These are phyloP conservation scores for Anticlea derivata DNA, from an alignment of 2,888 invertebrate species.

Conservation along the genomic window DNA sequence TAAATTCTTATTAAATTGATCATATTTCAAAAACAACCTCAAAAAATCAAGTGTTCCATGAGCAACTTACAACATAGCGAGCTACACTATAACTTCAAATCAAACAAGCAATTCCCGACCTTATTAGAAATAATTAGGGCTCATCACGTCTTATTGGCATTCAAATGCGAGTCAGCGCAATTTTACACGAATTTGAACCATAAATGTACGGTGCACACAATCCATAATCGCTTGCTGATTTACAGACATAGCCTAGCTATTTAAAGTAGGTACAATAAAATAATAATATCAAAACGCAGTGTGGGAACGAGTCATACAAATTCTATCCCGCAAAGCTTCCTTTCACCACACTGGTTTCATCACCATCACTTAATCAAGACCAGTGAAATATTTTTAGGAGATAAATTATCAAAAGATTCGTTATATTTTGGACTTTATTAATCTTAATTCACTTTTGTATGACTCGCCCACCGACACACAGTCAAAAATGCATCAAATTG, in stretches of 20 bases:
- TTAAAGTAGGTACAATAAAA: constrained; percentile 10
- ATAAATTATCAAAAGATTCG: no score
- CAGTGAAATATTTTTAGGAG: no score
- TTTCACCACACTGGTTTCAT: no score
- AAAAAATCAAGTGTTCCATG: constrained; percentile 19
- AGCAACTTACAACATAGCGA: constrained; percentile 30
- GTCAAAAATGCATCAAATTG: constrained; percentile 75
- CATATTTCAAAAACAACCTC: no score
- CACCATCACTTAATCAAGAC: no score
- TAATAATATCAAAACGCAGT: constrained; percentile 33
- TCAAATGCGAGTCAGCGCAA: no score
- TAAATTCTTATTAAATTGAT: no score
- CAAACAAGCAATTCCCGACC: constrained; percentile 31
- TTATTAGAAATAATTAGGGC: constrained; percentile 21
- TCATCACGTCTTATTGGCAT: no score
- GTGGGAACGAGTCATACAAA: constrained; percentile 21
- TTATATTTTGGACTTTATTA: not conserved
- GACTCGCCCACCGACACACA: constrained; percentile 32
- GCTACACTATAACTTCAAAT: constrained; percentile 35
- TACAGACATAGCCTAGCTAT: constrained; percentile 31
- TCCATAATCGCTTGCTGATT: constrained; percentile 31
- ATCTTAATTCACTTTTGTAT: not conserved
- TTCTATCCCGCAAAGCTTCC: no score
- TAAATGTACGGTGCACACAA: no score
- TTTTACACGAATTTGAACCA: no score